Base-by-base conservation (phyloP, 2,797 vertebrate genomes). In the Tragopan temminckii region DNA sequence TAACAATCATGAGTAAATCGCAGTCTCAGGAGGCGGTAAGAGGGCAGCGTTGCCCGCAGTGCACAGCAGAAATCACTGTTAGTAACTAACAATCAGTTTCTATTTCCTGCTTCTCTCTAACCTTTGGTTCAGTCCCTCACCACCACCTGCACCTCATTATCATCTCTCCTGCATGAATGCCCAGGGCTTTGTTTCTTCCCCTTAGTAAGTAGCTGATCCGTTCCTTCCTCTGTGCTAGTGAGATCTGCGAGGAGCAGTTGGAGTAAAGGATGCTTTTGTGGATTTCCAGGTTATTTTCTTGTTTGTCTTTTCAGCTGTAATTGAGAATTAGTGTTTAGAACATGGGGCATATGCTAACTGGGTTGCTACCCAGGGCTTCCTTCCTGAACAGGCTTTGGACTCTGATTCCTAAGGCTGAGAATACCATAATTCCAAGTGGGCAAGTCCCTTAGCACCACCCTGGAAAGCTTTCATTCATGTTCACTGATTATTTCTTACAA, bases 1-100 rank as follows among this genome's bases (percentile, higher is more conserved):
- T 99, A 97, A 99, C 99, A 97, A 99, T 99, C 97, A 99, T 99
- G 99, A 99, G 99, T 98, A 99, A 99, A 98, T 99, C 99, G 79
- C 99, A 99, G 95, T 98, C 99, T 95, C 99, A 99, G 98, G 99
- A 99, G 98, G 99, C 99, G 96, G 99, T 99, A 99, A 99, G 99
- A 98, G 99, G 99, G 97, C 99, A 99, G 97, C 99, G 99, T 96
- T 99, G 99, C 98, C 99, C 99, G 96, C 99, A 99, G 98, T 99
- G 99, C 98, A 99, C 99, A 90, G 99, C 99, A 53, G 99, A 99
- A 98, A 99, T 99, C 98, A 99, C 99, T 98, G 99, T 99, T 99
- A 99, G 99, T 99, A 99, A 99, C 98, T 99, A 99, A 99, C 98
- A 98, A 98, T 98, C 98, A 97, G 95, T 98, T 98, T 98, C 98